phyloP scores from a whole-genome alignment of 2,888 invertebrate species.

The Chesias legatella region DNA sequence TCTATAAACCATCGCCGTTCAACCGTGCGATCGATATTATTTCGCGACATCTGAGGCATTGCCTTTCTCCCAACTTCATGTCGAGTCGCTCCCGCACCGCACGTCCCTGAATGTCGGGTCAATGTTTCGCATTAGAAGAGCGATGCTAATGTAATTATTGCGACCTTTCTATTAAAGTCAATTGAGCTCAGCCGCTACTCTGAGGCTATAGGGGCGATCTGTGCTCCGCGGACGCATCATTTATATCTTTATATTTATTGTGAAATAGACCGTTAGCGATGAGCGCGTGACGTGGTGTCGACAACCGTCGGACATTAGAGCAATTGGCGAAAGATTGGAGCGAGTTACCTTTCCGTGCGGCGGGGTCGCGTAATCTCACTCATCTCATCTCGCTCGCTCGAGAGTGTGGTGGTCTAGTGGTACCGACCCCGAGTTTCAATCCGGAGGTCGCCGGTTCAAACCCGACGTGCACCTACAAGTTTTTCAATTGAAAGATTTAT shows the following conservation, averaged over 20 bases:
- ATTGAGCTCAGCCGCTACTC: slow-evolving; percentile 37
- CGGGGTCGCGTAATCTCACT: too few species aligned
- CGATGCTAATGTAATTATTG: slow-evolving; percentile 62
- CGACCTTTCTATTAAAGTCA: slow-evolving; percentile 72
- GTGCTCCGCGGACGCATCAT: slow-evolving; percentile 1
- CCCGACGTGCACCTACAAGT: too few species aligned
- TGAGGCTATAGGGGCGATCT: slow-evolving; percentile 18
- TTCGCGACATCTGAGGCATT: slow-evolving; percentile 22
- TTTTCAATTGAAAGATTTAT: too few species aligned
- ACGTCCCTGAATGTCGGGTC: slow-evolving; percentile 29
- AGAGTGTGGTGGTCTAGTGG: too few species aligned
- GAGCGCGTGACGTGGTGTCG: slow-evolving; percentile 40
- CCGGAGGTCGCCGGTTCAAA: too few species aligned
- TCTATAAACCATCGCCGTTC: slow-evolving; percentile 18
- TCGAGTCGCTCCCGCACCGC: slow-evolving; percentile 1
- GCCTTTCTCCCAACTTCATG: slow-evolving; percentile 34
- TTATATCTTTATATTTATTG: slow-evolving; percentile 35
- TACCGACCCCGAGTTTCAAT: too few species aligned
- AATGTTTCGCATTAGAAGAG: slow-evolving; percentile 45
- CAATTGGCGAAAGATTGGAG: slow-evolving; percentile 51
- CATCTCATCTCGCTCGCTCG: too few species aligned
- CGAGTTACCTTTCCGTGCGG: slow-evolving; percentile 32
- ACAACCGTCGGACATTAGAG: slow-evolving; percentile 41
- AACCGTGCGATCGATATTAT: slow-evolving; percentile 24
- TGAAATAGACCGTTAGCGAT: slow-evolving; percentile 46